Evolutionary conservation across 2,888 invertebrate genomes (phyloP), one percentile per base, ranked within the genome.

Genomic region (Acrobasis repandana): DNA sequence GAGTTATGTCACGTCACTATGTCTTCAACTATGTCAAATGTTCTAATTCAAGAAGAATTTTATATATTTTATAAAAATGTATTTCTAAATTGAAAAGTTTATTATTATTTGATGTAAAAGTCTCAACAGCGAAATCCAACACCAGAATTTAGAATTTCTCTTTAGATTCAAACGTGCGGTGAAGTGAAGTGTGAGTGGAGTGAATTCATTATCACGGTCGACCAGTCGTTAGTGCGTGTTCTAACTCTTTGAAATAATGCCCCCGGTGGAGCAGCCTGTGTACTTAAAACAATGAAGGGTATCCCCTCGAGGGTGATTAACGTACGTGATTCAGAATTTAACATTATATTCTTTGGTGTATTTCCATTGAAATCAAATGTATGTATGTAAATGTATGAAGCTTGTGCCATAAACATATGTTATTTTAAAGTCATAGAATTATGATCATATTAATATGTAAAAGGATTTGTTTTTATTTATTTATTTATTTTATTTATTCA

Each of bases 141-240:
- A 1, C 6, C 28, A 28, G 6, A 28, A 61, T 60, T 57, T 47
- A 15, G 56, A 15, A 28, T 60, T 48, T 38, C 49, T 38, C 77
- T 73, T 79, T 79, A 77, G 75, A 77, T 74, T 77, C 75, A 77
- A 80, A 79, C 75, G 74, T 74, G 79, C 76, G 81, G 75, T 77
- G 76, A 79, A 80, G 85, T 58, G 58, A 34, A 58, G 50, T 34
- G 51, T 80, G 80, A 54, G 38, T 78, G 75, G 81, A 82, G 82
- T 80, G 88, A 85, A 87, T 88, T 88, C 88, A 89, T 88, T 88
- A 88, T 81, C 77, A 85, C 79, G 85, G 86, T 82, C 79, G 82
- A 80, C 82, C 83, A 85, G 86, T 87, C 87, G 87, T 88, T 88
- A 88, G 89, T 77, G 86, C 85, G 80, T 81, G 81, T 77, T 78